phyloP scores from a whole-genome alignment of 2,113 vertebrate species.

The Dicerorhinus sumatrensis region DNA sequence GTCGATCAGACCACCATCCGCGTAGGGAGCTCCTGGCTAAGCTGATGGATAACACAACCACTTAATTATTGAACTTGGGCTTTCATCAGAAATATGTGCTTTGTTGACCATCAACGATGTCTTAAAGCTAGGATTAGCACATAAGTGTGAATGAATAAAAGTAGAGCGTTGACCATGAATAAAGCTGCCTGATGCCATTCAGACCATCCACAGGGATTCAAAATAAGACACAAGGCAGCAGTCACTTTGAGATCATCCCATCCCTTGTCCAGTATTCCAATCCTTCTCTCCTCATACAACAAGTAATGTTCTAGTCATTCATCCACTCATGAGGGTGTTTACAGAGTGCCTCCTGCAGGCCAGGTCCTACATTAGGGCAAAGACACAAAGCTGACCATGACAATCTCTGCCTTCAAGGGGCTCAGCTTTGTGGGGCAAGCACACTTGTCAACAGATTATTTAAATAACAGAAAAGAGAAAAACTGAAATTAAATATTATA shows the following conservation, averaged over 20 bases:
- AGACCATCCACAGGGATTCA: not conserved
- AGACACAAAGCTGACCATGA: not conserved
- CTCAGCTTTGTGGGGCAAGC: not conserved
- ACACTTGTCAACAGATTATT: not conserved
- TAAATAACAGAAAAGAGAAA: not conserved
- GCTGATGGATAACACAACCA: rapidly evolving
- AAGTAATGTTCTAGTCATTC: too few species aligned
- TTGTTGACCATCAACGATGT: rapidly evolving
- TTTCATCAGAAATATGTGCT: not conserved
- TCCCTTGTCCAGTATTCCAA: not conserved
- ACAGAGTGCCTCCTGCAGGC: not conserved
- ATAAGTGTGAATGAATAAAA: rapidly evolving
- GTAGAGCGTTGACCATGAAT: rapidly evolving
- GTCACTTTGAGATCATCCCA: not conserved
- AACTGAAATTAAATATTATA: not conserved
- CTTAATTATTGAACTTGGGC: not conserved
- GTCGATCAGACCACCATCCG: not conserved
- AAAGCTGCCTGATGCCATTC: not conserved
- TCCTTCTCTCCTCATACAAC: not conserved
- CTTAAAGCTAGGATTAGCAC: not conserved
- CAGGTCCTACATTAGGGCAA: not conserved
- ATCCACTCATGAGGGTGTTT: too few species aligned
- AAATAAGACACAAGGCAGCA: not conserved
- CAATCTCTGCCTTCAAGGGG: not conserved
- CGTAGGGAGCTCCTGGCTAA: not conserved